Base-by-base conservation (phyloP, 2,113 vertebrate species). In the Actinemys pallida region DNA sequence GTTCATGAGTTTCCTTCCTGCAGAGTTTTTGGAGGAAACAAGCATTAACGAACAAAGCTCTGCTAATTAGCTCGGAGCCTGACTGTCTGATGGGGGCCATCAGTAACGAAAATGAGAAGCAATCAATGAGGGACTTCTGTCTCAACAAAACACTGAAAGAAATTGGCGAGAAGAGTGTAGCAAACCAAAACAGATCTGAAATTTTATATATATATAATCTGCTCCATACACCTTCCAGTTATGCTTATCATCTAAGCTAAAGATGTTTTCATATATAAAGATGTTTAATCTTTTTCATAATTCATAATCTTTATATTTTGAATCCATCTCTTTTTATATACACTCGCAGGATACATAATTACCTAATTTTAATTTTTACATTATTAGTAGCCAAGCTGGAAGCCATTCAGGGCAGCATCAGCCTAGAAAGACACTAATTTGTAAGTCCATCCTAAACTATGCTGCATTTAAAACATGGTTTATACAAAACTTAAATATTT, bases 31-130 rank as follows among this genome's bases (percentile, higher is more conserved):
- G 86, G 97, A 97, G 93, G 87, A 97, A 98, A 95, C 57, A 69
- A 96, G 57, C 35, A 84, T 59, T 86, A 54, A 79, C 57, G 93
- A 98, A 96, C 81, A 97, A 98, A 97, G 83, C 89, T 96, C 89
- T 94, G 88, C 86, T 98, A 98, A 98, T 98, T 97, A 98, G 84
- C 84, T 96, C 1, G 27, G 95, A 98, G 96, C 72, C 90, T 96
- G 78, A 81, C 91, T 95, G 95, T 97, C 94, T 98, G 81, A 96
- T 94, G 59, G 90, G 91, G 86, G 88, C 88, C 90, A 97, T 97
- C 84, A 95, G 87, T 13, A 91, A 96, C 80, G 96, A 97, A 98
- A 96, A 97, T 62, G 90, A 97, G 92, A 97, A 94, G 78, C 84
- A 97, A 96, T 95, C 94, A 95, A 81, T 91, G 87, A 97, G 96